Conservation (phyloP, 1,140 invertebrate species). For the Drosophila obscura region DNA sequence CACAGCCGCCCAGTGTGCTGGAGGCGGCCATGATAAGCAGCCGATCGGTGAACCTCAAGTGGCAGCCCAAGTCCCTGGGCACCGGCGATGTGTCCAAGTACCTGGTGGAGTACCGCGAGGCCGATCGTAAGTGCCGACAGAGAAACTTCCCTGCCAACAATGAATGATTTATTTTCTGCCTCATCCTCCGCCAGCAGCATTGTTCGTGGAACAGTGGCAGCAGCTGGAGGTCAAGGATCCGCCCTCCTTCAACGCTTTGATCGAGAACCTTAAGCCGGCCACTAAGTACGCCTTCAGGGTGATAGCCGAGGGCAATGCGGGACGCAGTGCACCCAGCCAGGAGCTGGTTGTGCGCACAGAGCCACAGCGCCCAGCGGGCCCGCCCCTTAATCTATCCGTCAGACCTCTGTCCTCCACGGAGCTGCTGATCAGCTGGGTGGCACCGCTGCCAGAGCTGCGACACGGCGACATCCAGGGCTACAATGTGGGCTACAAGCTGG, state of each 20-base stretch:
- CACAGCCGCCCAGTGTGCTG: slow-evolving; percentile 88
- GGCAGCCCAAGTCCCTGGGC: slow-evolving; percentile 89
- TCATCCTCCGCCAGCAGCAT: slow-evolving; percentile 25
- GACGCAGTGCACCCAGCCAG: slow-evolving; percentile 89
- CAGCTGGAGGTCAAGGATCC: slow-evolving; percentile 88
- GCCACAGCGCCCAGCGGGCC: slow-evolving; percentile 90
- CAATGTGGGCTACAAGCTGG: slow-evolving; percentile 85
- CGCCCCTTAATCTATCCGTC: slow-evolving; percentile 89
- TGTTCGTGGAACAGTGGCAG: slow-evolving; percentile 86
- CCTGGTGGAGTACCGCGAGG: slow-evolving; percentile 89
- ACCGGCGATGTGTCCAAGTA: slow-evolving; percentile 90
- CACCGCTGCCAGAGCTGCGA: slow-evolving; percentile 87
- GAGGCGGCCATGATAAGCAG: slow-evolving; percentile 89
- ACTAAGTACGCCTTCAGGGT: slow-evolving; percentile 90
- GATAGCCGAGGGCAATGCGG: slow-evolving; percentile 90
- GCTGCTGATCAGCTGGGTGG: slow-evolving; percentile 90
- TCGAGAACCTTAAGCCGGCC: slow-evolving; percentile 90
- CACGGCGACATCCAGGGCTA: slow-evolving; percentile 91
- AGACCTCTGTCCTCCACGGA: slow-evolving; percentile 90
- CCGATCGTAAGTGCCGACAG: slow-evolving; percentile 84
- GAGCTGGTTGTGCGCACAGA: slow-evolving; percentile 89
- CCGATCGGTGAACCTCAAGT: slow-evolving; percentile 89
- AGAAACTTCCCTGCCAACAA: too few species aligned
- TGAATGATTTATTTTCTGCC: background rate
- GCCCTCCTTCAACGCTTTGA: slow-evolving; percentile 86